These are phyloP conservation scores for Cyclophora albipunctata DNA, from an alignment of 2,888 invertebrate genomes.

Conservation along the genomic window DNA sequence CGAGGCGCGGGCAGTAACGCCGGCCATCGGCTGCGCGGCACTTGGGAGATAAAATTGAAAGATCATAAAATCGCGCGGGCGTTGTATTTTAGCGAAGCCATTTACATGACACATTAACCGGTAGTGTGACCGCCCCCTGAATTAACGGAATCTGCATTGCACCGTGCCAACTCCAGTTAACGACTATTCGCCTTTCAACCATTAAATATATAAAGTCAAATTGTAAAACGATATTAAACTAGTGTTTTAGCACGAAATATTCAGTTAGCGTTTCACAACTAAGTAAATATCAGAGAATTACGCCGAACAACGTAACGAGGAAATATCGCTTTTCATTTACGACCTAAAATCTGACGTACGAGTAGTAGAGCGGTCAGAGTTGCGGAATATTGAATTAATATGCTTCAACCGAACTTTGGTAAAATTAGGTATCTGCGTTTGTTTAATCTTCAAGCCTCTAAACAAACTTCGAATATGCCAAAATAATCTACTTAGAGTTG, in stretches of 20 bases:
- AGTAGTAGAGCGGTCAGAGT: too few species aligned
- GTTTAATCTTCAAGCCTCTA: too few species aligned
- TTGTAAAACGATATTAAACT: slow-evolving; percentile 19
- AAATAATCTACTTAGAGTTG: neutral
- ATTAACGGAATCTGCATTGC: slow-evolving; percentile 44
- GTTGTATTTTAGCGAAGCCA: slow-evolving; percentile 46
- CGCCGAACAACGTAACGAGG: too few species aligned
- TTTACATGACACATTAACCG: slow-evolving; percentile 60
- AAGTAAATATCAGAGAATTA: too few species aligned
- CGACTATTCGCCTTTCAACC: slow-evolving; percentile 42
- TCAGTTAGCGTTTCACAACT: slow-evolving; percentile 4
- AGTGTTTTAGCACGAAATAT: slow-evolving; percentile 12
- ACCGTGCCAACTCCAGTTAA: slow-evolving; percentile 46
- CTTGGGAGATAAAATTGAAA: slow-evolving; percentile 44
- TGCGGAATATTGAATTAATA: too few species aligned
- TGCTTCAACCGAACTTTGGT: too few species aligned
- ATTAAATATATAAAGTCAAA: slow-evolving; percentile 32
- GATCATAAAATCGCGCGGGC: slow-evolving; percentile 46
- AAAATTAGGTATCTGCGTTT: too few species aligned
- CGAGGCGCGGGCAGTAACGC: too few species aligned
- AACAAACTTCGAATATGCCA: neutral
- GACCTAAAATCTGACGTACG: too few species aligned
- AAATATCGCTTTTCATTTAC: too few species aligned
- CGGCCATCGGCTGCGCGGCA: slow-evolving; percentile 12
- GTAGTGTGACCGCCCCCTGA: slow-evolving; percentile 35